phyloP scores from a whole-genome alignment of 1,140 invertebrate species.

The Drosophila gunungcola region DNA sequence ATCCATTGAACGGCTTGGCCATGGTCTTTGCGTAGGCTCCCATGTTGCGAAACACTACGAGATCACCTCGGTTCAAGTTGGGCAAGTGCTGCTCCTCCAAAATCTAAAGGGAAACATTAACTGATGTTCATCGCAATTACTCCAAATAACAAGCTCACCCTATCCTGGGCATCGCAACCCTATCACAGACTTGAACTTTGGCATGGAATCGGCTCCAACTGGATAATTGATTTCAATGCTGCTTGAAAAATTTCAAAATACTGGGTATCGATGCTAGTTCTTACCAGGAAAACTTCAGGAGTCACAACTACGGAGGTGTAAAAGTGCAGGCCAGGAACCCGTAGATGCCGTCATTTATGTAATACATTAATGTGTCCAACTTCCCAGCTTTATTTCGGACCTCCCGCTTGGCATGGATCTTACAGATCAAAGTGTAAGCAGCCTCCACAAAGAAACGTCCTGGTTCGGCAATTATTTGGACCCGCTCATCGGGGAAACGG shows the following conservation, averaged over 20 bases:
- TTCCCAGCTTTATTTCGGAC: conserved; percentile 85
- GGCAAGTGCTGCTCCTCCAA: conserved; percentile 89
- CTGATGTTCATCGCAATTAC: neutral
- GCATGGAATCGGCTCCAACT: conserved; percentile 43
- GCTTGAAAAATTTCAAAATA: too few species aligned
- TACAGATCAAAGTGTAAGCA: conserved; percentile 95
- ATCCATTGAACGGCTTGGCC: conserved; percentile 96
- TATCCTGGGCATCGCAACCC: conserved; percentile 98
- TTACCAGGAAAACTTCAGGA: conserved; percentile 63
- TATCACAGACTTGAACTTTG: conserved; percentile 86
- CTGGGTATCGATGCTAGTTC: neutral
- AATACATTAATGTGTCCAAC: conserved; percentile 93
- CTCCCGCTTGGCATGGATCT: conserved; percentile 92
- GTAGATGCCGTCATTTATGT: conserved; percentile 99
- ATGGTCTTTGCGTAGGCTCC: conserved; percentile 91
- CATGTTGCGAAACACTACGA: conserved; percentile 86
- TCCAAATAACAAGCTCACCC: conserved; percentile 86
- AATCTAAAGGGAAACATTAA: conserved; percentile 41
- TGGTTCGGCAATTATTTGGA: conserved; percentile 97
- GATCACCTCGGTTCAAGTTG: conserved; percentile 91
- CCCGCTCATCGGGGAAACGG: conserved; percentile 91
- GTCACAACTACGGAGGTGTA: conserved; percentile 93
- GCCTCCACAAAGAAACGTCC: conserved; percentile 98
- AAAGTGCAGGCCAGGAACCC: conserved; percentile 98
- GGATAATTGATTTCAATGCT: neutral